These are phyloP conservation scores for Craseonycteris thonglongyai DNA, from an alignment of 2,113 vertebrate species.

Conservation along the genomic window DNA sequence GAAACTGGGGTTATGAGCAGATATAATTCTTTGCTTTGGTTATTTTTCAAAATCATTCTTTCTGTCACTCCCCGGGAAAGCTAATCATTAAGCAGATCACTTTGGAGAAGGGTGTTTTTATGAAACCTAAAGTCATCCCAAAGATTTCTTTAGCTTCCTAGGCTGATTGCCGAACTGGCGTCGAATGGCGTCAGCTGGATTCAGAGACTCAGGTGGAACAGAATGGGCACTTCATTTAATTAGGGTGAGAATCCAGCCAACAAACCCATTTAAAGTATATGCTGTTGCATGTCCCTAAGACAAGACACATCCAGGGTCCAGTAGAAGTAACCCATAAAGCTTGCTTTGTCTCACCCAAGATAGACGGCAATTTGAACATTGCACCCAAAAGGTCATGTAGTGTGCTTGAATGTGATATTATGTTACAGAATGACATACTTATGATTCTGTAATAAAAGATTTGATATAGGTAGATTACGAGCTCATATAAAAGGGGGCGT, in stretches of 20 bases:
- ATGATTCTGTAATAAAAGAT: too few species aligned
- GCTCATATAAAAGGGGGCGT: too few species aligned
- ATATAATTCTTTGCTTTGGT: neutral
- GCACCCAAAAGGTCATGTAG: too few species aligned
- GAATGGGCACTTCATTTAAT: neutral
- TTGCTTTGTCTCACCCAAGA: too few species aligned
- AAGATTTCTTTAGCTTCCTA: neutral
- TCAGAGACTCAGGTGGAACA: neutral
- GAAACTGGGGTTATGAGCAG: neutral
- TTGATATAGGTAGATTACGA: too few species aligned
- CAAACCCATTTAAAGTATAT: neutral
- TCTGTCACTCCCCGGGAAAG: neutral
- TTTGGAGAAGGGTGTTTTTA: neutral
- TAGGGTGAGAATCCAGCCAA: neutral
- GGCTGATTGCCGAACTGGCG: neutral
- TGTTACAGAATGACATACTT: too few species aligned
- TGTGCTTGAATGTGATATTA: too few species aligned
- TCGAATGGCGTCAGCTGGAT: neutral
- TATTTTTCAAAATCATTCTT: neutral
- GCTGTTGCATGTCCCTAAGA: neutral
- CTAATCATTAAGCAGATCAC: neutral
- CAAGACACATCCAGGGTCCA: too few species aligned
- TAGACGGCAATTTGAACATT: too few species aligned
- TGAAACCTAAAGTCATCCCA: neutral
- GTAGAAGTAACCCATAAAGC: too few species aligned